Conservation (phyloP, 1,140 invertebrate genomes). For the Brachionus asplanchnoidis region DNA sequence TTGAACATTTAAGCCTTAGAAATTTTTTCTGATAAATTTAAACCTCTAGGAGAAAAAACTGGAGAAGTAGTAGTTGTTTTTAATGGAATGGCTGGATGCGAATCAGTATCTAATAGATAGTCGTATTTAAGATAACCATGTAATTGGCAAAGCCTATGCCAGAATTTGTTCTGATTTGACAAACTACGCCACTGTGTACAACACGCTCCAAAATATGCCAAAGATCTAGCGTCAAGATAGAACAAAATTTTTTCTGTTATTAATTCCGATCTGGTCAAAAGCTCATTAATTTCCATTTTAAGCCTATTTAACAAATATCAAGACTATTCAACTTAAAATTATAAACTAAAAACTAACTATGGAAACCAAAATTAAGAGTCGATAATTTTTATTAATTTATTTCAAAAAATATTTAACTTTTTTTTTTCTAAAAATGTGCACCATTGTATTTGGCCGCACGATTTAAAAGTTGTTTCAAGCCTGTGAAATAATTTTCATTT, state of each 20-base stretch:
- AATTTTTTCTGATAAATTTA: background rate
- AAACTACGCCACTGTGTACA: background rate
- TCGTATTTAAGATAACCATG: conserved; percentile 3
- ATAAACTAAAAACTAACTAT: background rate
- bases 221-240: conserved; percentile 16
- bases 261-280: background rate
- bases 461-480: background rate
- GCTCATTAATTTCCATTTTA: conserved; percentile 20
- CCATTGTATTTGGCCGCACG: background rate
- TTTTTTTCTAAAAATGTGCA: conserved; percentile 5
- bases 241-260: conserved; percentile 20
- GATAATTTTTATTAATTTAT: background rate
- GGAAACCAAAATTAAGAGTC: background rate
- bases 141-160: background rate
- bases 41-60: background rate
- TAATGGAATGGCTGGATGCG: background rate
- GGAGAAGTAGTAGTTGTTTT: conserved; percentile 3
- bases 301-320: background rate
- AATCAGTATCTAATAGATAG: background rate
- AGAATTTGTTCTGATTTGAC: background rate
- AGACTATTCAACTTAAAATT: background rate
- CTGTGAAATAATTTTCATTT: background rate
- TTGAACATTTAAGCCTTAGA: background rate
- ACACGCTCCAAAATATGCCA: conserved; percentile 26
- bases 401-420: conserved; percentile 16